These are phyloP conservation scores for Crotalus viridis DNA, from an alignment of 2,113 vertebrate species.

Conservation along the genomic window DNA sequence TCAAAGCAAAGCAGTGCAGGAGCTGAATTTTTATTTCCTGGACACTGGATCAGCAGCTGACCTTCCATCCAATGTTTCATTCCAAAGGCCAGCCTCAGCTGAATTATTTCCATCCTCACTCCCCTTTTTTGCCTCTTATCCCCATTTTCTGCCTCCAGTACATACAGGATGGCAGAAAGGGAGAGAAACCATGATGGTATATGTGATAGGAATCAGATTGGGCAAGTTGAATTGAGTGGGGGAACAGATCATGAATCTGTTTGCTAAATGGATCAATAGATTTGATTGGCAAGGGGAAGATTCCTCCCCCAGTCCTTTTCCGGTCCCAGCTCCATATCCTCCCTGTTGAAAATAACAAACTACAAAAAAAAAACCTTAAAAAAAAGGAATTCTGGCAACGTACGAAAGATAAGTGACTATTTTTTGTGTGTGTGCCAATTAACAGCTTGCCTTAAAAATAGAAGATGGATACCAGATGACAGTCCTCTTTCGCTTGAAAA, in stretches of 20 bases:
- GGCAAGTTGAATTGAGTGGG: rapidly evolving
- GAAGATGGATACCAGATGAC: conserved; percentile 76
- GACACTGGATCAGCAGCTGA: conserved; percentile 26
- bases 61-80: conserved; percentile 35
- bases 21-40: conserved; percentile 42
- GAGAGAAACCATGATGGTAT: conserved; percentile 36
- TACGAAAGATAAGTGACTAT: conserved; percentile 49
- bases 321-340: not conserved
- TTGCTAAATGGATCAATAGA: conserved; percentile 7
- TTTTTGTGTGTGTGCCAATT: conserved; percentile 84
- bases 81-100: conserved; percentile 39
- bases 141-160: not conserved
- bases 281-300: conserved; percentile 5
- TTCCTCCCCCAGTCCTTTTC: not conserved
- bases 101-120: conserved; percentile 17
- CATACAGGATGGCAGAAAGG: not conserved
- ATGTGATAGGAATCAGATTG: not conserved
- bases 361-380: conserved; percentile 23
- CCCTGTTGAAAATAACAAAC: not conserved
- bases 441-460: conserved; percentile 93
- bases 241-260: conserved; percentile 35
- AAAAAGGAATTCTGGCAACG: conserved; percentile 38
- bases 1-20: conserved; percentile 53
- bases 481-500: conserved; percentile 46
- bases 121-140: not conserved